Percentiles rank a stretch among this genome's conserved stretches.
Conservation (phyloP, 2,113 vertebrate species). For the Passer domesticus region DNA sequence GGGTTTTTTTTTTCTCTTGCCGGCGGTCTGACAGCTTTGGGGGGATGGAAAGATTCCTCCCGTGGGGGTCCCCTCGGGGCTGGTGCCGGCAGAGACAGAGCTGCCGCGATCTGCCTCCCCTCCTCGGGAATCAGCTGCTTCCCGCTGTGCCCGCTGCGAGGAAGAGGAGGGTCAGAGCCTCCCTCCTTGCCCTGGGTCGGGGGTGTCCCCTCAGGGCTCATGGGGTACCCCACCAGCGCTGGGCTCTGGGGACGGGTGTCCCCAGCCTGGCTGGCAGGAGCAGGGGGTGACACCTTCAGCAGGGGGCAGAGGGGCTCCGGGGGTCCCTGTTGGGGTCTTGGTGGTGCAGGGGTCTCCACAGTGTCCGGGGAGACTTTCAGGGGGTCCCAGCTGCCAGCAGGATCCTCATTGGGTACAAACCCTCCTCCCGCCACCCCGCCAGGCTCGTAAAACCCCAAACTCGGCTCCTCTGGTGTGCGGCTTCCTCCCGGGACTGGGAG, state of each 20-base stretch:
- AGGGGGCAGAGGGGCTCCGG: neutral
- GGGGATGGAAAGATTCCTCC: neutral
- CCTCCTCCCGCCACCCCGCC: accelerated
- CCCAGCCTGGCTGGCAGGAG: neutral
- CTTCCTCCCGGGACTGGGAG: slow-evolving; percentile 22
- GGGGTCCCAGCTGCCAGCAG: neutral
- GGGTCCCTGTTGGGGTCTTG: accelerated
- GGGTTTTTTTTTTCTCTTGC: neutral
- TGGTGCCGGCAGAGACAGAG: neutral
- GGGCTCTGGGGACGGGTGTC: neutral
- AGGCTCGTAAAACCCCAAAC: neutral
- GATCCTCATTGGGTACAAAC: neutral
- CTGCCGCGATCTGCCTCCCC: neutral
- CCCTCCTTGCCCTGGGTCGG: neutral
- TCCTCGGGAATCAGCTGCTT: neutral
- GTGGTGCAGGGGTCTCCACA: accelerated
- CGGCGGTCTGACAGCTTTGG: neutral
- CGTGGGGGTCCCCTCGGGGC: accelerated
- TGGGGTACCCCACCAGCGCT: accelerated
- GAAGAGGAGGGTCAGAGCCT: neutral
- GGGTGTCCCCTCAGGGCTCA: neutral
- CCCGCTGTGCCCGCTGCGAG: accelerated
- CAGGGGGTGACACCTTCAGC: neutral
- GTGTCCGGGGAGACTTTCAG: neutral
- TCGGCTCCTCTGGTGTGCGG: accelerated